Conservation (phyloP, 2,797 vertebrate species). For the Cirrhinus molitorella region DNA sequence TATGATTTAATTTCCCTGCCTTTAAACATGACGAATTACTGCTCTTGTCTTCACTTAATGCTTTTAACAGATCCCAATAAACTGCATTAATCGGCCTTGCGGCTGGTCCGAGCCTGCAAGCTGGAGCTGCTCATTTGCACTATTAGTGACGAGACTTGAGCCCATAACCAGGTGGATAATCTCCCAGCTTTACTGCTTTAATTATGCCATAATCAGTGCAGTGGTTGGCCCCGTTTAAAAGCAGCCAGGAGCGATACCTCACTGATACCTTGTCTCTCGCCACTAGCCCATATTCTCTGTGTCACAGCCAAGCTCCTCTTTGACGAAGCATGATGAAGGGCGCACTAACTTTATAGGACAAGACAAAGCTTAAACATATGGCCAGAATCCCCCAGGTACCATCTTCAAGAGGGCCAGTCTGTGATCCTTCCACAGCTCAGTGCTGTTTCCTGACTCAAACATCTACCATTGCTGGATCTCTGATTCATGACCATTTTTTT, state of each 20-base stretch:
- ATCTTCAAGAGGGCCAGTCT: constrained; percentile 65
- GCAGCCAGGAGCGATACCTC: constrained; percentile 74
- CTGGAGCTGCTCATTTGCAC: constrained; percentile 89
- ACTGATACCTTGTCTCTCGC: constrained; percentile 59
- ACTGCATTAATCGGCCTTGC: constrained; percentile 97
- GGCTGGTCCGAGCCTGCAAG: constrained; percentile 85
- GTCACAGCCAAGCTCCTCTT: constrained; percentile 83
- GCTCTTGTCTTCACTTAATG: constrained; percentile 97
- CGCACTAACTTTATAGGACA: constrained; percentile 98
- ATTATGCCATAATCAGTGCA: constrained; percentile 99
- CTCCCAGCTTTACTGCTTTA: constrained; percentile 97
- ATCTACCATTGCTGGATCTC: constrained; percentile 30
- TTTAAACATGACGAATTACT: constrained; percentile 99
- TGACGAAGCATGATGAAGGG: constrained; percentile 96
- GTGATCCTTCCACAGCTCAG: constrained; percentile 50
- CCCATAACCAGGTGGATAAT: constrained; percentile 99
- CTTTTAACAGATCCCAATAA: constrained; percentile 99
- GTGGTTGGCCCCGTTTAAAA: constrained; percentile 84
- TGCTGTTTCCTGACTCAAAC: constrained; percentile 45
- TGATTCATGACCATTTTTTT: neutral
- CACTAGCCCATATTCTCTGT: constrained; percentile 73
- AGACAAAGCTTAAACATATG: constrained; percentile 98
- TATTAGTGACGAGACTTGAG: constrained; percentile 92
- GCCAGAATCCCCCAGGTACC: constrained; percentile 89
- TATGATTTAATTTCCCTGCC: constrained; percentile 95